Evolutionary conservation across 2,888 invertebrate genomes (phyloP).

Genomic region (Euzophera pinguis): DNA sequence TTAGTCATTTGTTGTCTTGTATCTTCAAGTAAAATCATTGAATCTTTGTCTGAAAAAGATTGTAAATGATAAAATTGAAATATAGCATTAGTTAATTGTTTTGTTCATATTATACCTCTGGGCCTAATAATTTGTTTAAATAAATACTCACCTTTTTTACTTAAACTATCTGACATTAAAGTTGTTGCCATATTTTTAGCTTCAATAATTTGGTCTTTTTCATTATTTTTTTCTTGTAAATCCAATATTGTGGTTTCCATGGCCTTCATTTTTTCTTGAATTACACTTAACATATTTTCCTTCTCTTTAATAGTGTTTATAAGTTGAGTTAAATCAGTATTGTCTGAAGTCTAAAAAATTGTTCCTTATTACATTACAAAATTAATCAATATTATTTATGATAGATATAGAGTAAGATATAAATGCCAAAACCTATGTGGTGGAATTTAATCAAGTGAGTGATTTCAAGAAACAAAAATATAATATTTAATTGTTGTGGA

Average conservation of each 20-base stretch:
- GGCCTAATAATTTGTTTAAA: no score
- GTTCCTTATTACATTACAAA: background rate
- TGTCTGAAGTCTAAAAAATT: constrained; percentile 41
- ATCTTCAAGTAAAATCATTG: constrained; percentile 86
- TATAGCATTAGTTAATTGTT: background rate
- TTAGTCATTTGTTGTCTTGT: constrained; percentile 89
- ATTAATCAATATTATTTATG: no score
- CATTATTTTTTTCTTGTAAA: constrained; percentile 88
- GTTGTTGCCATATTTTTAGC: constrained; percentile 89
- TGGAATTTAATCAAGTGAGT: no score
- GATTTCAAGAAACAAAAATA: no score
- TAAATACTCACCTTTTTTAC: constrained; percentile 80
- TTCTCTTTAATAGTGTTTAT: constrained; percentile 82
- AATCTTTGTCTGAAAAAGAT: constrained; percentile 79
- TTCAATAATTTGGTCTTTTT: constrained; percentile 91
- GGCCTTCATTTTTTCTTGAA: constrained; percentile 76
- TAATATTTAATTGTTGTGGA: no score
- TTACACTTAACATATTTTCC: constrained; percentile 60
- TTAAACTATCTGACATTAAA: constrained; percentile 86
- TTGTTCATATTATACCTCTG: no score
- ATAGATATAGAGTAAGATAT: no score
- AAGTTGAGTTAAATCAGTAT: constrained; percentile 75
- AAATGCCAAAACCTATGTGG: no score
- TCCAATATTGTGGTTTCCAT: constrained; percentile 89
- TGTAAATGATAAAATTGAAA: background rate